phyloP scores from a whole-genome alignment of 2,113 vertebrate genomes.

The Picathartes gymnocephalus region DNA sequence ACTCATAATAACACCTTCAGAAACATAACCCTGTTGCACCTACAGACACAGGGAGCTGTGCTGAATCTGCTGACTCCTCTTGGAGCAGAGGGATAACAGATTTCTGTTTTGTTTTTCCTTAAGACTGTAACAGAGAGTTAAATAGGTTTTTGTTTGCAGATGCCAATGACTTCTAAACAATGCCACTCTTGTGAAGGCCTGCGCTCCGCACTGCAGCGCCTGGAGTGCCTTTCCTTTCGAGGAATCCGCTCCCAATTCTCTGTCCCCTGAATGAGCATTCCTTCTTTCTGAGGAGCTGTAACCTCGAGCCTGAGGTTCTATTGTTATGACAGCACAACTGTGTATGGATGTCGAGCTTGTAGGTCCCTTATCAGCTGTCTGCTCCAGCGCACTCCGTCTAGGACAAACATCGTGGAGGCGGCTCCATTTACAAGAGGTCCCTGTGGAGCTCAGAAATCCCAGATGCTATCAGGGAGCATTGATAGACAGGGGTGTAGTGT shows the following conservation, averaged over 20 bases:
- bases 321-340: conserved; percentile 1
- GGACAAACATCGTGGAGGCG: not conserved
- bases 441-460: conserved; percentile 7
- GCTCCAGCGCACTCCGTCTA: not conserved
- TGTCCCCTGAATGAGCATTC: not conserved
- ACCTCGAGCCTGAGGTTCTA: not conserved
- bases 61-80: not conserved
- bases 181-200: not conserved
- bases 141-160: not conserved
- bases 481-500: conserved; percentile 33
- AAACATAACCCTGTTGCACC: not conserved
- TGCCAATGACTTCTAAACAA: not conserved
- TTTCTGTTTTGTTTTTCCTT: not conserved
- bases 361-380: conserved; percentile 40
- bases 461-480: conserved; percentile 53
- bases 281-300: conserved; percentile 6
- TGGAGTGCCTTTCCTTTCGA: not conserved
- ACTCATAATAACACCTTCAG: not conserved
- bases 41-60: not conserved
- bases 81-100: not conserved
- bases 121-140: not conserved
- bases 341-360: conserved; percentile 41
- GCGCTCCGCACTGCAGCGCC: not conserved
- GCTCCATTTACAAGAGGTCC: conserved; percentile 8
- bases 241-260: not conserved